phyloP scores from a whole-genome alignment of 2,797 vertebrate species.

The Spinibarbus caldwelli region DNA sequence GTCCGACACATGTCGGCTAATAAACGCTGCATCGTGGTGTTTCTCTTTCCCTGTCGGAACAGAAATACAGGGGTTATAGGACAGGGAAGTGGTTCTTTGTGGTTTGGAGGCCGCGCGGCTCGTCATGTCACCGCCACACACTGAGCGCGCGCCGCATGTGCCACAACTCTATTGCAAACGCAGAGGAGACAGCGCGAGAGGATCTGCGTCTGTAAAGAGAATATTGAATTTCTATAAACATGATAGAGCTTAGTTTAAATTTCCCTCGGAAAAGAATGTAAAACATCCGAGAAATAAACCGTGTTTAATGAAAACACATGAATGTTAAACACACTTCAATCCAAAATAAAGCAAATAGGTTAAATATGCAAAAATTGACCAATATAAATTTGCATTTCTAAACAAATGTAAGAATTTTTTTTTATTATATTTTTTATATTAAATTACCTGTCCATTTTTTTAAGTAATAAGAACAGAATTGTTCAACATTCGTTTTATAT shows the following conservation, averaged over 20 bases:
- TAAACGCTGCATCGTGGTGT: conserved; percentile 39
- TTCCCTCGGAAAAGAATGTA: conserved; percentile 70
- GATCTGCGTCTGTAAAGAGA: conserved; percentile 75
- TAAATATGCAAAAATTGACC: too few species aligned
- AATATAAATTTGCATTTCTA: neutral
- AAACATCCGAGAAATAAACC: conserved; percentile 41
- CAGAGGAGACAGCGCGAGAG: conserved; percentile 67
- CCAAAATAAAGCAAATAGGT: neutral
- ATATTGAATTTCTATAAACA: conserved; percentile 71
- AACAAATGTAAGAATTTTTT: neutral
- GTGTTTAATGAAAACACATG: neutral
- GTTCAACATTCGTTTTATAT: neutral
- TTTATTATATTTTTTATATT: neutral
- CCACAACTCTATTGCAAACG: conserved; percentile 72
- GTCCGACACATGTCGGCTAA: conserved; percentile 40
- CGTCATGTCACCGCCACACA: conserved; percentile 46
- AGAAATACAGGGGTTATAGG: conserved; percentile 40
- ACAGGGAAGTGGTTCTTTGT: conserved; percentile 43
- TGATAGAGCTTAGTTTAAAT: conserved; percentile 69
- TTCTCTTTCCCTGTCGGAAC: conserved; percentile 23
- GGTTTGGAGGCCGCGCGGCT: conserved; percentile 48
- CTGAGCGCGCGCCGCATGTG: conserved; percentile 52
- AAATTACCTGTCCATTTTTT: neutral
- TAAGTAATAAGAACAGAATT: too few species aligned
- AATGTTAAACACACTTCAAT: neutral